phyloP scores from a whole-genome alignment of 2,888 invertebrate species.

The Euspilapteryx auroguttella region DNA sequence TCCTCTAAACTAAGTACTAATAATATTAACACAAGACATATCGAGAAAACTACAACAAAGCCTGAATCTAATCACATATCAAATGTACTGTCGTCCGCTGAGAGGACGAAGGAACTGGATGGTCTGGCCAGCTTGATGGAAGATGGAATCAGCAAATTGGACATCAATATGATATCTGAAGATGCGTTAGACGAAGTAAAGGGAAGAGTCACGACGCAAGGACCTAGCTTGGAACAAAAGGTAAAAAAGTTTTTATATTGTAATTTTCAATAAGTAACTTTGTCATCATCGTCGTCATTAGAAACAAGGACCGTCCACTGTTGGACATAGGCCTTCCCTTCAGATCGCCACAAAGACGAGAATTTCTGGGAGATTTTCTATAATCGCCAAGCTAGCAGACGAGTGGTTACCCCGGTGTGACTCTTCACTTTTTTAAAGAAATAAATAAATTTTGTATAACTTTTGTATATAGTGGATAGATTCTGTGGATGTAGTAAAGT shows the following conservation, averaged over 20 bases:
- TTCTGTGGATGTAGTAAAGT: no score
- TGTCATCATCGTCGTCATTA: no score
- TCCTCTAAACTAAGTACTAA: conserved; percentile 30
- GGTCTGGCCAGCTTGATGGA: conserved; percentile 43
- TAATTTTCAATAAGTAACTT: background rate
- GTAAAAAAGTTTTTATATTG: conserved; percentile 15
- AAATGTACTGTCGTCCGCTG: background rate
- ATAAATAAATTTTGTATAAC: no score
- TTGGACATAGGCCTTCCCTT: no score
- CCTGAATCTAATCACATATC: background rate
- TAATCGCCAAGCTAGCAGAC: no score
- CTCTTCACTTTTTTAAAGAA: no score
- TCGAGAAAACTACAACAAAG: conserved; percentile 11
- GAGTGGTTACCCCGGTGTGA: no score
- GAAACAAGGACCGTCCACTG: no score
- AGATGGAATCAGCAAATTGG: conserved; percentile 43
- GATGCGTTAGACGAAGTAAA: conserved; percentile 17
- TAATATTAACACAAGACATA: conserved; percentile 19
- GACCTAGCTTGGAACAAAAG: conserved; percentile 69
- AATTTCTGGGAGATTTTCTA: no score
- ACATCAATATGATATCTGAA: conserved; percentile 40
- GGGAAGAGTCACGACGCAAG: conserved; percentile 52
- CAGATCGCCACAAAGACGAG: no score
- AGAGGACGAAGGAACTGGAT: conserved; percentile 12
- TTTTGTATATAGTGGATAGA: no score